Evolutionary conservation across 2,797 vertebrate genomes (phyloP).

Genomic region (Cossypha polioptera): DNA sequence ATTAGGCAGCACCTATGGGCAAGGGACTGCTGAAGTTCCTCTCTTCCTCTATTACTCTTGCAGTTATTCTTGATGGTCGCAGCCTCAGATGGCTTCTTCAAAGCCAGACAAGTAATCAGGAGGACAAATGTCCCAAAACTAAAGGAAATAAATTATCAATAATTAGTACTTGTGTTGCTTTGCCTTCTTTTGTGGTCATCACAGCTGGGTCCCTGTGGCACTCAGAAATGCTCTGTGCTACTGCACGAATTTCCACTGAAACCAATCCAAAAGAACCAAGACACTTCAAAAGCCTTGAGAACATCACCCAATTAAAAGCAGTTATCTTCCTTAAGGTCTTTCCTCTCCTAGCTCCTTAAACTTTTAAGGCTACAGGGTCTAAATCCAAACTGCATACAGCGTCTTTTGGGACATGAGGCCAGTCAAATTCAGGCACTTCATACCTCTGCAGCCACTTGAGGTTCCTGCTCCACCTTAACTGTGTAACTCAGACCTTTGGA

Average conservation of each 20-base stretch:
- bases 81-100: background rate
- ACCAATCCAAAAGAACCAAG: background rate
- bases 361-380: background rate
- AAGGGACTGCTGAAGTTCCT: background rate
- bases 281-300: background rate
- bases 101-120: constrained; percentile 34
- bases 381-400: background rate
- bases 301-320: background rate
- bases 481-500: background rate
- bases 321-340: background rate
- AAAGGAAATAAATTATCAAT: background rate
- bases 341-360: background rate
- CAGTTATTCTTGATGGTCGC: background rate
- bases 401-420: background rate
- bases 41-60: background rate
- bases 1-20: background rate
- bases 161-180: background rate
- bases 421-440: background rate
- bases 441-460: background rate
- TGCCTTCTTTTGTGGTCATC: background rate
- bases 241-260: background rate
- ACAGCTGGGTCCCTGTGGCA: background rate
- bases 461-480: background rate
- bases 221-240: background rate
- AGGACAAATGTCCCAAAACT: background rate